Conservation (phyloP, 2,797 vertebrate species). For the Takifugu rubripes region DNA sequence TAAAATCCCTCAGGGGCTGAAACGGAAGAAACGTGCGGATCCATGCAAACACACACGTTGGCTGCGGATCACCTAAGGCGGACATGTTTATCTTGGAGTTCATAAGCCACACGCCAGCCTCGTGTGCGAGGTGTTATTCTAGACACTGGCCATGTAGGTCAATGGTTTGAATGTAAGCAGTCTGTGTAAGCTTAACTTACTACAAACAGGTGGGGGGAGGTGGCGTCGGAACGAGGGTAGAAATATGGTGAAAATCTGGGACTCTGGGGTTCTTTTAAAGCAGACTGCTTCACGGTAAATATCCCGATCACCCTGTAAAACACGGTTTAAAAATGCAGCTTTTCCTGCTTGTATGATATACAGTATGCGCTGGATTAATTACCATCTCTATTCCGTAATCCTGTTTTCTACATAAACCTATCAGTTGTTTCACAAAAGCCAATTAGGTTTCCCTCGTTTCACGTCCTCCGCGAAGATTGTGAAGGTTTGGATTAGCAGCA, state of each 20-base stretch:
- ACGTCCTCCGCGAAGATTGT: neutral
- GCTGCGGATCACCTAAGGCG: constrained; percentile 29
- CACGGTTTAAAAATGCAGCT: neutral
- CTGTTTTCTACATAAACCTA: constrained; percentile 11
- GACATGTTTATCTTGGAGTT: constrained; percentile 23
- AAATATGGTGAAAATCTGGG: constrained; percentile 27
- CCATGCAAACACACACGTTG: constrained; percentile 28
- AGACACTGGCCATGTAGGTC: constrained; percentile 42
- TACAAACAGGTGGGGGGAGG: constrained; percentile 20
- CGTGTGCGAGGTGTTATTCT: constrained; percentile 23
- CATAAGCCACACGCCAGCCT: constrained; percentile 14
- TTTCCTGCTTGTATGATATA: constrained; percentile 3
- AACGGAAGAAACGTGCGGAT: constrained; percentile 33
- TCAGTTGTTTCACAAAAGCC: constrained; percentile 10
- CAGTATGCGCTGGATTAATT: constrained; percentile 14
- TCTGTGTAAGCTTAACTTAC: constrained; percentile 39
- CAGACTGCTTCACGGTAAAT: constrained; percentile 2
- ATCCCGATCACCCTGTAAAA: neutral
- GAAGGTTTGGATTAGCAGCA: constrained; percentile 3
- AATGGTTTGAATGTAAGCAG: constrained; percentile 43
- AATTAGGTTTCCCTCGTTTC: constrained; percentile 18
- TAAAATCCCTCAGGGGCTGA: neutral
- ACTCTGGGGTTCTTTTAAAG: neutral
- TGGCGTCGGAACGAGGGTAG: constrained; percentile 9
- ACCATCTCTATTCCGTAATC: constrained; percentile 11